Evolutionary conservation across 2,888 invertebrate species (phyloP).

Genomic region (Drosophila picticornis): DNA sequence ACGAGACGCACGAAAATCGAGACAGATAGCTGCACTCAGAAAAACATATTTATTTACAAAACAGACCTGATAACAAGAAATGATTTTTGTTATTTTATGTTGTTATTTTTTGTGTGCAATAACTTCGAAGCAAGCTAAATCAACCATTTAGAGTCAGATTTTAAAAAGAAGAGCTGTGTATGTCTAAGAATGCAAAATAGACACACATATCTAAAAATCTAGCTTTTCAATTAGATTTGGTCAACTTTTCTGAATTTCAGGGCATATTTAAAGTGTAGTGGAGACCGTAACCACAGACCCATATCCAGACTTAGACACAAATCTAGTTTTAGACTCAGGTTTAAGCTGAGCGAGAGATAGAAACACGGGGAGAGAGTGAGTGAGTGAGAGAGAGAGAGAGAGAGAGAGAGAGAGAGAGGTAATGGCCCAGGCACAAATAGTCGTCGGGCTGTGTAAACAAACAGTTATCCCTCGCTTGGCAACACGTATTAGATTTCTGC

Average conservation of each 20-base stretch:
- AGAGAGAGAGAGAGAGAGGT: slow-evolving; percentile 18
- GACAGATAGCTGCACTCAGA: slow-evolving; percentile 24
- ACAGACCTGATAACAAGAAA: neutral
- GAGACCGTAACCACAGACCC: slow-evolving; percentile 5
- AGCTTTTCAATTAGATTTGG: neutral
- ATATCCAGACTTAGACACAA: slow-evolving; percentile 1
- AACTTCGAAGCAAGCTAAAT: neutral
- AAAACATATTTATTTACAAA: slow-evolving; percentile 10
- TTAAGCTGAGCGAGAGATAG: slow-evolving; percentile 22
- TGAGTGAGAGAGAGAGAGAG: neutral
- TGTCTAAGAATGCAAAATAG: neutral
- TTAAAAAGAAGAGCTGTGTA: neutral
- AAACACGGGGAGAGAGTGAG: neutral
- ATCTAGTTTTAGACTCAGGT: slow-evolving; percentile 26
- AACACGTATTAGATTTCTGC: slow-evolving; percentile 78
- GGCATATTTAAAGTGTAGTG: neutral
- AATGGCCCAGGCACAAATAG: slow-evolving; percentile 68
- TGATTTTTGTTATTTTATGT: neutral
- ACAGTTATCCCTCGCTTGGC: slow-evolving; percentile 74
- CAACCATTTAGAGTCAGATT: neutral
- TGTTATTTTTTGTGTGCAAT: neutral
- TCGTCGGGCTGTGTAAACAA: slow-evolving; percentile 72
- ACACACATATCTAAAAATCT: neutral
- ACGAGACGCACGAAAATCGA: slow-evolving; percentile 53
- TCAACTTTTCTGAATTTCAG: neutral